Evolutionary conservation across 2,113 vertebrate genomes (phyloP).

Genomic region (Sapayoa aenigma): DNA sequence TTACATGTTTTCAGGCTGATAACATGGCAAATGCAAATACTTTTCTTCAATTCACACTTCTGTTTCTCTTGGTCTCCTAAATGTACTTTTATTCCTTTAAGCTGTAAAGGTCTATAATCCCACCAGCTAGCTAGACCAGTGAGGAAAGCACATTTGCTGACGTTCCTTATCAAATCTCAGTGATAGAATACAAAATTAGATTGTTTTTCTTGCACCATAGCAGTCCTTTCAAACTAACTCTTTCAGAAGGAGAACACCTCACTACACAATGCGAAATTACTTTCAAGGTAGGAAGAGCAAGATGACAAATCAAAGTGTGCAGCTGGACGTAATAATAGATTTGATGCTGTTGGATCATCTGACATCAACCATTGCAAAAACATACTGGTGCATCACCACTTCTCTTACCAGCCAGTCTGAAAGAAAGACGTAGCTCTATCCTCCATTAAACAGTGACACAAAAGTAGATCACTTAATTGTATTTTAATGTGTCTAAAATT

Average conservation of each 20-base stretch:
- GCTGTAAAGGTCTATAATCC: neutral
- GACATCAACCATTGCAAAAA: neutral
- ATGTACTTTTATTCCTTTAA: neutral
- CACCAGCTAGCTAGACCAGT: neutral
- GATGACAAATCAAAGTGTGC: neutral
- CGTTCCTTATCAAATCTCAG: neutral
- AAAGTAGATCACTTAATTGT: neutral
- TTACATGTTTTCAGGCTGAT: neutral
- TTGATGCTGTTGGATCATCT: neutral
- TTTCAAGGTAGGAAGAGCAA: neutral
- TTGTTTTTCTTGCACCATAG: neutral
- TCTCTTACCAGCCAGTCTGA: neutral
- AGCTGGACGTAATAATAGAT: neutral
- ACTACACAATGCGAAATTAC: neutral
- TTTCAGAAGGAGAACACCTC: neutral
- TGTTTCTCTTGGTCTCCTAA: neutral
- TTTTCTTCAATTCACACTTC: neutral
- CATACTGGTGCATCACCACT: neutral
- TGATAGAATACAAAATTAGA: neutral
- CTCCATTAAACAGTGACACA: neutral
- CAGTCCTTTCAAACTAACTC: neutral
- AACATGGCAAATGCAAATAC: neutral
- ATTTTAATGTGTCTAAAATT: neutral
- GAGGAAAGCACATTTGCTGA: neutral
- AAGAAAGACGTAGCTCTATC: neutral